phyloP scores from a whole-genome alignment of 2,888 invertebrate genomes.

The Heliconius sara region DNA sequence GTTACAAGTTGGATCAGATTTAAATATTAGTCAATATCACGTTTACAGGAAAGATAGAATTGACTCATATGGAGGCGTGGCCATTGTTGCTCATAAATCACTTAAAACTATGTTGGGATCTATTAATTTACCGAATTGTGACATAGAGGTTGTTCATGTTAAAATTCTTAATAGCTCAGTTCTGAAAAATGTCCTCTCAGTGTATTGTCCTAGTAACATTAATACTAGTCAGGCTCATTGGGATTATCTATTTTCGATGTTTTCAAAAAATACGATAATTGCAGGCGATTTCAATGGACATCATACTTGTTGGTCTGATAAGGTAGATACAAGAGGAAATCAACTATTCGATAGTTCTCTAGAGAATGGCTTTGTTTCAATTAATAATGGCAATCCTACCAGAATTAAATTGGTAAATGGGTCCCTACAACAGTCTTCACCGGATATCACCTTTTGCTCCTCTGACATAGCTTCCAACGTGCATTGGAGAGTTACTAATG shows the following conservation, averaged over 20 bases:
- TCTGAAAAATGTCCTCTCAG: constrained; percentile 17
- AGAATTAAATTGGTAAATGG: constrained; percentile 21
- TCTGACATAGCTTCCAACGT: not conserved
- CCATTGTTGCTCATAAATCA: constrained; percentile 20
- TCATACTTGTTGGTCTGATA: constrained; percentile 27
- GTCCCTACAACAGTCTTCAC: not conserved
- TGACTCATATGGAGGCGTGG: constrained; percentile 24
- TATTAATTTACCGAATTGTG: not conserved
- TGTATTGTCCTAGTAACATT: constrained; percentile 33
- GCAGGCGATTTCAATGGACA: constrained; percentile 19
- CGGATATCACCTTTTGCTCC: constrained; percentile 8
- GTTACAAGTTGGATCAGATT: not conserved
- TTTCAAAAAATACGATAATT: constrained; percentile 2
- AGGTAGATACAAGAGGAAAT: constrained; percentile 26
- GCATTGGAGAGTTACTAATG: constrained; percentile 3
- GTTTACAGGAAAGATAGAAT: constrained; percentile 13
- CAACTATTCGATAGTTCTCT: constrained; percentile 25
- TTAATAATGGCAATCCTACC: constrained; percentile 26
- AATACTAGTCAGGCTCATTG: constrained; percentile 21
- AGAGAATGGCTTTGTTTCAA: constrained; percentile 14
- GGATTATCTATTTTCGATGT: constrained; percentile 29
- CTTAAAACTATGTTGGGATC: not conserved
- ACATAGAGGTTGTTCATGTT: constrained; percentile 23
- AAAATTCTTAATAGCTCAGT: constrained; percentile 20
- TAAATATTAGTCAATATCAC: constrained; percentile 21